Evolutionary conservation across 2,113 vertebrate genomes (phyloP).

Genomic region (Muscicapa adusta): DNA sequence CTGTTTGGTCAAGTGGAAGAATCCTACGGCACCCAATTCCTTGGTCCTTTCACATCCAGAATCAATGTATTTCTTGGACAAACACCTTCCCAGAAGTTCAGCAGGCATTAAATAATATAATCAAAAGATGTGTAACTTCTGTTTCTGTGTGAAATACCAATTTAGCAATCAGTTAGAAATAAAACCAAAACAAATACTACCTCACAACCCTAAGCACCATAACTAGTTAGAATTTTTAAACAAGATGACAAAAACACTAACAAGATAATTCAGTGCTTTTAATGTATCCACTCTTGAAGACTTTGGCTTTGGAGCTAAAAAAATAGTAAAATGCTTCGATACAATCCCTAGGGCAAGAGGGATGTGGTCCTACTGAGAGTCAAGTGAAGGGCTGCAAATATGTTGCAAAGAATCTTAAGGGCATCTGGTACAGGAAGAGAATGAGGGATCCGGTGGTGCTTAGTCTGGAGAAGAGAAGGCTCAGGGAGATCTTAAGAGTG

Average conservation of each 20-base stretch:
- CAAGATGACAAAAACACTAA: background rate
- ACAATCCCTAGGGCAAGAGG: background rate
- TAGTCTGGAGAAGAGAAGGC: background rate
- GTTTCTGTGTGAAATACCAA: background rate
- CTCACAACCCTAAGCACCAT: accelerated
- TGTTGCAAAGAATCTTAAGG: background rate
- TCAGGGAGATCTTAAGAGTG: background rate
- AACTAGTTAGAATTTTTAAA: background rate
- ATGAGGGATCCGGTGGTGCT: background rate
- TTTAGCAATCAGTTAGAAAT: background rate
- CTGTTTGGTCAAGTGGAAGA: background rate
- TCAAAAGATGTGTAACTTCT: background rate
- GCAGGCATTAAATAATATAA: background rate
- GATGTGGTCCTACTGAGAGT: accelerated
- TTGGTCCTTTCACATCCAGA: background rate
- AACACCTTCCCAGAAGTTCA: background rate
- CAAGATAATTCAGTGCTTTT: background rate
- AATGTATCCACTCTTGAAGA: background rate
- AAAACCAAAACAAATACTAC: background rate
- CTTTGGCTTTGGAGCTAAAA: background rate
- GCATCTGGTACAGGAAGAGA: background rate
- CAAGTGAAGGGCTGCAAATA: background rate
- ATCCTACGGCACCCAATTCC: background rate
- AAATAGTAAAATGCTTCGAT: background rate
- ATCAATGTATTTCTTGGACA: background rate